Conservation (phyloP, 2,888 invertebrate species). For the Aphodius granarius region DNA sequence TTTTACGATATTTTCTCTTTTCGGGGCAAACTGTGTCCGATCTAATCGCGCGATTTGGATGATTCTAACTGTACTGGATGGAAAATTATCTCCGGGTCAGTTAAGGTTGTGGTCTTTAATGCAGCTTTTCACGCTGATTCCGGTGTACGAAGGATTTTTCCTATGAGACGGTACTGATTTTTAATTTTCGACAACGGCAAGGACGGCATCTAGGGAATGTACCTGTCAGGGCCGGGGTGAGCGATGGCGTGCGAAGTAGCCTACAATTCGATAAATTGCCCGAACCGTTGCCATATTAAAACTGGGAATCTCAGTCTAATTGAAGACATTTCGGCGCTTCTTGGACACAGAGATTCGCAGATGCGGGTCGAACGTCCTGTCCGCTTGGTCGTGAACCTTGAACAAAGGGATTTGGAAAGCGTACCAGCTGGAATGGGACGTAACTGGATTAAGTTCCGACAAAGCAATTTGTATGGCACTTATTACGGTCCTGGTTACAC, state of each 20-base stretch:
- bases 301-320: slow-evolving; percentile 6
- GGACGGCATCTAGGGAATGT: neutral
- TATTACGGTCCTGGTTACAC: slow-evolving; percentile 49
- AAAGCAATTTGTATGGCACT: slow-evolving; percentile 51
- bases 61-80: too few relatives aligned
- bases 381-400: slow-evolving; percentile 22
- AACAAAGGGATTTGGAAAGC: slow-evolving; percentile 42
- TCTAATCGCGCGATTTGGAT: too few relatives aligned
- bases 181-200: neutral
- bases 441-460: slow-evolving; percentile 50
- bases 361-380: slow-evolving; percentile 10
- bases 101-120: too few relatives aligned
- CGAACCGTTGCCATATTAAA: neutral
- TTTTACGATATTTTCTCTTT: too few relatives aligned
- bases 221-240: neutral
- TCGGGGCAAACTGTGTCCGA: too few relatives aligned
- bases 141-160: neutral
- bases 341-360: slow-evolving; percentile 8
- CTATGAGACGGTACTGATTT: neutral
- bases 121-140: too few relatives aligned
- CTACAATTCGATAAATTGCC: slow-evolving; percentile 5
- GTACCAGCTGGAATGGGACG: slow-evolving; percentile 41
- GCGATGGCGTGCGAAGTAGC: slow-evolving; percentile 1
- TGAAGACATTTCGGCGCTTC: slow-evolving; percentile 7
- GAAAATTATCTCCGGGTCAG: too few relatives aligned